Base-by-base conservation (phyloP, 64 coral and sea anemone genomes). In the Pocillopora damicornis region DNA sequence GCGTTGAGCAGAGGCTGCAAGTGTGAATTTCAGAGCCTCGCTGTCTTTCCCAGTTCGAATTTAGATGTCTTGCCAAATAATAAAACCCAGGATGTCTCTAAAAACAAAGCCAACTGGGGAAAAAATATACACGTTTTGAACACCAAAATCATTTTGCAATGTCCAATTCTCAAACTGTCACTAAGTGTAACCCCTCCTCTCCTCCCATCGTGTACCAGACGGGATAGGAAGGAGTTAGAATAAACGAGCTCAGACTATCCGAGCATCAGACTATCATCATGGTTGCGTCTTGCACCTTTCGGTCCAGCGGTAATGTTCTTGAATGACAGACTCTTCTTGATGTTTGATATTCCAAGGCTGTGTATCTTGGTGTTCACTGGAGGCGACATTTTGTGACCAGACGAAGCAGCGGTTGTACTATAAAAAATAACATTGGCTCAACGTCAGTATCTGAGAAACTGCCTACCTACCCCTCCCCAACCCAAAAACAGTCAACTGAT, bases 261-360 rank as follows among this genome's bases (percentile, higher is more conserved):
- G 18, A 2, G 25, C n/a, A 61, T 57, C 3, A 13, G 25, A 74
- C 20, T 23, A n/a, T 75, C 38, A 13, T n/a, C 60, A 69, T 51
- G 7, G 42, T 4, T 51, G 7, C 42, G 42, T 51, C 42, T 73
- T 77, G 16, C 68, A 89, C 89, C 89, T 91, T 87, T 92, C 58
- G 95, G 93, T 23, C 93, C 89, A 64, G 90, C 79, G 73, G 93
- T 93, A n/a, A 95, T 99, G 38, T 94, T 95, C 81, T 95, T 99
- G 76, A 99, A 98, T 8, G 95, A 98, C 80, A 94, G 88, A 58
- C 97, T 95, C 82, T 95, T 99, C 83, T 99, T 99, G 37, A 99
- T 88, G 88, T 95, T 93, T 36, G 97, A 94, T 75, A 89, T 86
- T 78, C 90, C 93, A 45, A 91, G 86, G 58, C 88, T 91, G n/a